These are phyloP conservation scores for Romanogobio albipinnatus DNA, from an alignment of 2,113 vertebrate genomes.

Conservation along the genomic window DNA sequence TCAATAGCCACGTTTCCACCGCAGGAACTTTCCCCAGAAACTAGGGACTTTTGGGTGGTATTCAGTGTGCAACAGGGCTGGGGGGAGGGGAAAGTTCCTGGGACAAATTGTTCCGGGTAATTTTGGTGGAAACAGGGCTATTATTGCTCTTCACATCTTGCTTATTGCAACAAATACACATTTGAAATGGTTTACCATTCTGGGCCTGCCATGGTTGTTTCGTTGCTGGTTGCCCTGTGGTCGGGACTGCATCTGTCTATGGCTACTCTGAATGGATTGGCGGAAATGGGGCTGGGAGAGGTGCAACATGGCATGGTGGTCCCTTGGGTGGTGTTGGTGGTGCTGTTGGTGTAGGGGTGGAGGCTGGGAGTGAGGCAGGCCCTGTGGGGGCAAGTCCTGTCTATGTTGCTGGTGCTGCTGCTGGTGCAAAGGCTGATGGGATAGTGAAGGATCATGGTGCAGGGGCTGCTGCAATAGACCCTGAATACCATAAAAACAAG, in stretches of 20 bases:
- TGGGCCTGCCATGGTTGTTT: constrained; percentile 77
- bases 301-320: constrained; percentile 81
- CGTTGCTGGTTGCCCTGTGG: constrained; percentile 78
- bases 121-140: no score
- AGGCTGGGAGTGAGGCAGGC: constrained; percentile 74
- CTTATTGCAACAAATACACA: neutral
- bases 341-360: constrained; percentile 67
- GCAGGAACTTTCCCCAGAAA: no score
- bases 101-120: no score
- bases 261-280: constrained; percentile 78
- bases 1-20: no score
- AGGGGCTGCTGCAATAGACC: constrained; percentile 84
- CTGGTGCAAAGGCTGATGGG: constrained; percentile 77
- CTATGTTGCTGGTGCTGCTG: constrained; percentile 80
- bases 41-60: no score
- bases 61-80: no score
- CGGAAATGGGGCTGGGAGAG: constrained; percentile 86
- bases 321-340: constrained; percentile 67
- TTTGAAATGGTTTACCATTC: constrained; percentile 81
- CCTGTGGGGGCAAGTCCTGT: constrained; percentile 73
- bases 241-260: constrained; percentile 83
- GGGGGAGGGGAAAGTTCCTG: no score
- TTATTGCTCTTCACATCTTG: neutral
- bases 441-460: constrained; percentile 72
- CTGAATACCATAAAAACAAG: constrained; percentile 65